Conservation (phyloP, 2,113 vertebrate species). For the Myodes glareolus region DNA sequence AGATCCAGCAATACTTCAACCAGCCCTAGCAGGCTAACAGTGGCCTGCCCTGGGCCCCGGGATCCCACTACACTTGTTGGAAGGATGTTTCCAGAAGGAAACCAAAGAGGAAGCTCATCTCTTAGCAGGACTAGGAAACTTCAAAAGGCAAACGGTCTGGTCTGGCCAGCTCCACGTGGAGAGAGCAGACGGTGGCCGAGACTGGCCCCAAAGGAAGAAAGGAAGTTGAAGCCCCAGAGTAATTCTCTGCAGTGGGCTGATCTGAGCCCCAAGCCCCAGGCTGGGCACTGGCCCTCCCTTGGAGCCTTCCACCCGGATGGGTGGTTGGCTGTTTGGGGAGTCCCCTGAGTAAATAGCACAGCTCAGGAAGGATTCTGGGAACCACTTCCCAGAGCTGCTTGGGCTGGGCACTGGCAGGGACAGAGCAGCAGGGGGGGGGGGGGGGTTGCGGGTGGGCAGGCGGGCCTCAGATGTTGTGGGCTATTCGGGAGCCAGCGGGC, state of each 20-base stretch:
- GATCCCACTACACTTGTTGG: slow-evolving; percentile 84
- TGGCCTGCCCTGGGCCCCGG: slow-evolving; percentile 69
- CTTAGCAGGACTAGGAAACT: slow-evolving; percentile 74
- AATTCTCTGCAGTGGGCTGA: slow-evolving; percentile 57
- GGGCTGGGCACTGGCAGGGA: slow-evolving; percentile 77
- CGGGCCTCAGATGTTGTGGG: slow-evolving; percentile 70
- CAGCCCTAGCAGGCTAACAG: slow-evolving; percentile 81
- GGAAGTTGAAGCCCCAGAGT: slow-evolving; percentile 70
- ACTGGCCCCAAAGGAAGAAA: slow-evolving; percentile 69
- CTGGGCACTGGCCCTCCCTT: slow-evolving; percentile 75
- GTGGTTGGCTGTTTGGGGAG: slow-evolving; percentile 65
- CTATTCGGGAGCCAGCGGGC: slow-evolving; percentile 59
- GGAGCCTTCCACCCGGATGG: slow-evolving; percentile 59
- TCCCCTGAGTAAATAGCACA: slow-evolving; percentile 84
- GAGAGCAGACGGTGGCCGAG: neutral
- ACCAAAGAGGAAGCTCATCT: slow-evolving; percentile 82
- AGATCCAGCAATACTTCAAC: slow-evolving; percentile 84
- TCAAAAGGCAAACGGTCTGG: slow-evolving; percentile 78
- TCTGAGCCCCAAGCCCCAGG: slow-evolving; percentile 52
- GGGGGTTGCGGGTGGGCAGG: slow-evolving; percentile 47
- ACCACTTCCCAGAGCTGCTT: slow-evolving; percentile 63
- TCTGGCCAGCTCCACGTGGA: slow-evolving; percentile 58
- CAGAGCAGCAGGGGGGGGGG: slow-evolving; percentile 65
- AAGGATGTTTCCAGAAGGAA: slow-evolving; percentile 81
- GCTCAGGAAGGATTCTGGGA: slow-evolving; percentile 68